phyloP scores from a whole-genome alignment of 1,140 invertebrate genomes.

The Caerostris darwini region DNA sequence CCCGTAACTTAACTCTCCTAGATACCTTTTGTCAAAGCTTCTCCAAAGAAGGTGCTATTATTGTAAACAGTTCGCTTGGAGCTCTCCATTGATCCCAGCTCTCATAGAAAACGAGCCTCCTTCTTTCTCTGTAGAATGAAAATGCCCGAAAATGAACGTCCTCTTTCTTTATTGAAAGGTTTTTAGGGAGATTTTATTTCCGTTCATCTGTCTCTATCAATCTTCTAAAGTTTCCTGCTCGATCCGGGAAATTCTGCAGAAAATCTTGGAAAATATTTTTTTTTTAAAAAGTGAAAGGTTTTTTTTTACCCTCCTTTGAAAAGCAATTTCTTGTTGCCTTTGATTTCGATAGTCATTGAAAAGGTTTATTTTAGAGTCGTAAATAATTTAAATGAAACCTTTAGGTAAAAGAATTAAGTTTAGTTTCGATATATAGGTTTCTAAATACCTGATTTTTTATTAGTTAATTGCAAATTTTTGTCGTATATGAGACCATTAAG shows the following conservation, averaged over 20 bases:
- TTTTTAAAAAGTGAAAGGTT: not conserved
- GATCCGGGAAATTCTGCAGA: not conserved
- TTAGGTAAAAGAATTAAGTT: not conserved
- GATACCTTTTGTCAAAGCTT: constrained; percentile 37
- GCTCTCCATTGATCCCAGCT: constrained; percentile 30
- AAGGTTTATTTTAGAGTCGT: not conserved
- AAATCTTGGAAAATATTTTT: not conserved
- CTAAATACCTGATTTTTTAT: no score
- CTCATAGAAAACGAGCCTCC: not conserved
- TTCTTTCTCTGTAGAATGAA: constrained; percentile 22
- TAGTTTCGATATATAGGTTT: not conserved
- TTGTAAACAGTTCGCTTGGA: constrained; percentile 60
- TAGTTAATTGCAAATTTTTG: no score
- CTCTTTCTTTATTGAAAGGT: constrained; percentile 27
- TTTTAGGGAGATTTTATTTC: constrained; percentile 60
- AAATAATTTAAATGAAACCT: not conserved
- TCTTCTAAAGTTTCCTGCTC: constrained; percentile 22
- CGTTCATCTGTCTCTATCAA: constrained; percentile 56
- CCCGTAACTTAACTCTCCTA: constrained; percentile 46
- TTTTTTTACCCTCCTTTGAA: not conserved
- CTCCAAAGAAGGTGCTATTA: constrained; percentile 47
- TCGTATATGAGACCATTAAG: no score
- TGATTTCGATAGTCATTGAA: not conserved
- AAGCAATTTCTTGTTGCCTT: not conserved
- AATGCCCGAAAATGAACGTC: constrained; percentile 36